Evolutionary conservation across 2,888 invertebrate species (phyloP), one percentile per base, ranked within the genome.

Genomic region (Patella depressa): DNA sequence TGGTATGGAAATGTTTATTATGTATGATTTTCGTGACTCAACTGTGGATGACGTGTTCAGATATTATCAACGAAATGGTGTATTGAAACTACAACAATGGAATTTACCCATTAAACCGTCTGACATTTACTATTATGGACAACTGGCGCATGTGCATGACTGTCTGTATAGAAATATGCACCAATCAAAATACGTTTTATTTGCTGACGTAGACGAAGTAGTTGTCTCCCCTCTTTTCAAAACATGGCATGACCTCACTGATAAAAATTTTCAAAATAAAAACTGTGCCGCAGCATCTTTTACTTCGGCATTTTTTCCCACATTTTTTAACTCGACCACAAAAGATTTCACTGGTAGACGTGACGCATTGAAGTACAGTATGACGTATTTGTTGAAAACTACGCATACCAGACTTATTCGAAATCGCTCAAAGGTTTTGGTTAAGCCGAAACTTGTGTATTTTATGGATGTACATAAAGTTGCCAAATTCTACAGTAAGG

Each of bases 101-200:
- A 24, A 24, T 65, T 19, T 65, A 19, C 65, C 65, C 24, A 24
- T 65, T 11, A 11, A 9, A 0, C 9, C 19, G 3, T 11, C 2
- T 24, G 65, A 65, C 24, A 65, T 65, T 65, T n/a, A 65, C 24
- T 65, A 65, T 65, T 65, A 24, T 65, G 65, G 65, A 65, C 65
- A 65, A 65, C 19, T 65, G 12, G 19, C 65, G 19, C 19, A 65
- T 65, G 24, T 65, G 65, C 65, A 65, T 65, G 65, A 65, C 19
- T 65, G 65, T 14, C 19, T 65, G 9, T 65, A 24, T 2, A 19
- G 65, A 19, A 65, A 65, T 17, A 65, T 65, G 65, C 14, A 19
- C 5, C 12, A 24, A 24, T 65, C 65, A 24, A 65, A 65, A 24
- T 65, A 19, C 24, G 65, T 65, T 11, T 65, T 65, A 24, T 15